phyloP scores from a whole-genome alignment of 1,140 invertebrate species.

The Ceratina calcarata region DNA sequence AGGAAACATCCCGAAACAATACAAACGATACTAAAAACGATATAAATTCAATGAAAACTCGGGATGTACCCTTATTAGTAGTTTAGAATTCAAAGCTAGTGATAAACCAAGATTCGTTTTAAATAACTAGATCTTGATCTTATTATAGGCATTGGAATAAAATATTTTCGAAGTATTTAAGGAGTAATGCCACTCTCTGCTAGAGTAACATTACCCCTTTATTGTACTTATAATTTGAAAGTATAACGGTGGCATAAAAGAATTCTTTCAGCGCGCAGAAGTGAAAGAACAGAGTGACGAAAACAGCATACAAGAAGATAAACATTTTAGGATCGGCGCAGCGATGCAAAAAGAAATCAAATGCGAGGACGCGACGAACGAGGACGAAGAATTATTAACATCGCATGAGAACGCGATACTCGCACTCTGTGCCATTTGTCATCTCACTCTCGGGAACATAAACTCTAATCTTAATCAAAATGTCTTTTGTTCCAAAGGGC shows the following conservation, averaged over 20 bases:
- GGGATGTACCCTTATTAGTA: too few relatives aligned
- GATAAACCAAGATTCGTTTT: not conserved
- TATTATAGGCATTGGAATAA: too few relatives aligned
- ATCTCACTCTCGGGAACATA: constrained; percentile 57
- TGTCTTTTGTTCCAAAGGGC: constrained; percentile 60
- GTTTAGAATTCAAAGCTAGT: too few relatives aligned
- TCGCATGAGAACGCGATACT: constrained; percentile 29
- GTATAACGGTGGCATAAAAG: constrained; percentile 10
- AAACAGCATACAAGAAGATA: constrained; percentile 47
- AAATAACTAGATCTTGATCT: not conserved
- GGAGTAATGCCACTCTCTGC: too few relatives aligned
- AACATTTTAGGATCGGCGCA: constrained; percentile 35
- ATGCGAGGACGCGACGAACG: constrained; percentile 36
- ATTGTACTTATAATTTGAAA: not conserved
- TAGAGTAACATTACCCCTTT: too few relatives aligned
- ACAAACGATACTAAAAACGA: too few relatives aligned
- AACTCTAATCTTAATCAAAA: constrained; percentile 53
- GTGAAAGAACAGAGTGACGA: constrained; percentile 24
- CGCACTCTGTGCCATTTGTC: constrained; percentile 70
- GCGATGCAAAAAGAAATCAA: constrained; percentile 57
- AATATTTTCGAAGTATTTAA: too few relatives aligned
- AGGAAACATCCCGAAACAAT: too few relatives aligned
- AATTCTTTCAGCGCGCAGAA: constrained; percentile 31
- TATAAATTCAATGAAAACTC: too few relatives aligned
- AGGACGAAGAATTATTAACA: constrained; percentile 32